These are phyloP conservation scores for Hetaerina americana DNA, from an alignment of 1,140 invertebrate species.

Conservation along the genomic window DNA sequence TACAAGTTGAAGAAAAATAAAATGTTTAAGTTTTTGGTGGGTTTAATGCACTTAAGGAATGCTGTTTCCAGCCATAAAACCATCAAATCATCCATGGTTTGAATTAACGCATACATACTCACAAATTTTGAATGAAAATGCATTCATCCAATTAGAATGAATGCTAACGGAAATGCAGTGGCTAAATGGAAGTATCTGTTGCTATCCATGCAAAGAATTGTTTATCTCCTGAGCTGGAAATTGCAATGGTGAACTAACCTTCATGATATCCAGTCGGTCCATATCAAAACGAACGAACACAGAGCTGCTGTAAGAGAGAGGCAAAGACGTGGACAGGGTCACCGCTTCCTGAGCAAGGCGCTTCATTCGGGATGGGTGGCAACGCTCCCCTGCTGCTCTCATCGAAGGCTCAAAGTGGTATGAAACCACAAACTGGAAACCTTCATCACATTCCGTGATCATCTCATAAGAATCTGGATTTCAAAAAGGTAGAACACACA, in stretches of 20 bases:
- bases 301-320: conserved; percentile 83
- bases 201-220: no score
- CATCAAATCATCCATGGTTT: no score
- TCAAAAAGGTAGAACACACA: conserved; percentile 11
- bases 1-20: no score
- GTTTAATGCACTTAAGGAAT: no score
- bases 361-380: conserved; percentile 75
- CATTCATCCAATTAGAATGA: no score
- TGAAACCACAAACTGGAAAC: conserved; percentile 69
- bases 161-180: no score
- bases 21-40: no score
- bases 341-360: conserved; percentile 90
- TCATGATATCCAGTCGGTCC: conserved; percentile 89
- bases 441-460: conserved; percentile 62
- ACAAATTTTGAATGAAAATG: no score
- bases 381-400: conserved; percentile 68
- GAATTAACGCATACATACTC: no score
- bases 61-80: no score
- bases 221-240: no score
- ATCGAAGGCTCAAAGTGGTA: conserved; percentile 88
- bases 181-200: no score
- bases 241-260: conserved; percentile 51
- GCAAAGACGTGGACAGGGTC: conserved; percentile 84
- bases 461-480: conserved; percentile 76
- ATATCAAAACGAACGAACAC: conserved; percentile 94